Conservation (phyloP, 1,140 invertebrate species). For the Conopomorpha cramerella region DNA sequence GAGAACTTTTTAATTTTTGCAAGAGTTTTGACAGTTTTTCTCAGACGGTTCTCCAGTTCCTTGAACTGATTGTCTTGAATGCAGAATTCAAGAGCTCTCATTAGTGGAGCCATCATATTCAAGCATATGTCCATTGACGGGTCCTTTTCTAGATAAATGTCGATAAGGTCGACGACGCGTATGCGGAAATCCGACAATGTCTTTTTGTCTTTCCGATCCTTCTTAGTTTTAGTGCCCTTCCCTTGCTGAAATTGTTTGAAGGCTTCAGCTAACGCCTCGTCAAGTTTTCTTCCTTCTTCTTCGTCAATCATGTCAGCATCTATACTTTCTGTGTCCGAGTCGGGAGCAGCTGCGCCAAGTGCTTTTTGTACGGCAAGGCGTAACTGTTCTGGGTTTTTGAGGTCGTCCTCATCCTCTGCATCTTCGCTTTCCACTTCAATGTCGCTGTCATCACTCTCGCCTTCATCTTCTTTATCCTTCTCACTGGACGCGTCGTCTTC, state of each 20-base stretch:
- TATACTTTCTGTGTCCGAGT: conserved; percentile 71
- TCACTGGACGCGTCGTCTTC: conserved; percentile 20
- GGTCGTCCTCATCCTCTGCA: conserved; percentile 48
- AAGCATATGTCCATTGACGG: conserved; percentile 68
- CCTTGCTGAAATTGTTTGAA: conserved; percentile 70
- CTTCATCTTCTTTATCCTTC: conserved; percentile 31
- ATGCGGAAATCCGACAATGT: conserved; percentile 71
- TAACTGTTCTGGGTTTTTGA: conserved; percentile 68
- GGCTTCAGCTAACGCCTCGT: conserved; percentile 70
- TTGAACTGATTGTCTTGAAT: conserved; percentile 70
- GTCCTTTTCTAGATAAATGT: conserved; percentile 70
- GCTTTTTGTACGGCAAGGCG: conserved; percentile 68
- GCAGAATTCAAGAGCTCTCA: conserved; percentile 68
- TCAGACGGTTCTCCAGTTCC: conserved; percentile 66
- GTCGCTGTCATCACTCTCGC: conserved; percentile 19
- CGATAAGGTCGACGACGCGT: conserved; percentile 71
- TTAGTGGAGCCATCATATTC: conserved; percentile 70
- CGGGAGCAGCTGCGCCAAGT: conserved; percentile 58
- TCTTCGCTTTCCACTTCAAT: conserved; percentile 31
- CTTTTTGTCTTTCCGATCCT: conserved; percentile 69
- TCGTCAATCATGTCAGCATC: conserved; percentile 78
- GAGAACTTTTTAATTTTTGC: conserved; percentile 66
- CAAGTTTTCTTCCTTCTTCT: conserved; percentile 72
- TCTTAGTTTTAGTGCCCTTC: conserved; percentile 63
- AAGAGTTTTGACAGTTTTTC: conserved; percentile 66